Percentiles rank a stretch among this genome's conserved stretches.
These are phyloP conservation scores for Pterocles gutturalis DNA, from an alignment of 2,113 vertebrate species.

Conservation along the genomic window DNA sequence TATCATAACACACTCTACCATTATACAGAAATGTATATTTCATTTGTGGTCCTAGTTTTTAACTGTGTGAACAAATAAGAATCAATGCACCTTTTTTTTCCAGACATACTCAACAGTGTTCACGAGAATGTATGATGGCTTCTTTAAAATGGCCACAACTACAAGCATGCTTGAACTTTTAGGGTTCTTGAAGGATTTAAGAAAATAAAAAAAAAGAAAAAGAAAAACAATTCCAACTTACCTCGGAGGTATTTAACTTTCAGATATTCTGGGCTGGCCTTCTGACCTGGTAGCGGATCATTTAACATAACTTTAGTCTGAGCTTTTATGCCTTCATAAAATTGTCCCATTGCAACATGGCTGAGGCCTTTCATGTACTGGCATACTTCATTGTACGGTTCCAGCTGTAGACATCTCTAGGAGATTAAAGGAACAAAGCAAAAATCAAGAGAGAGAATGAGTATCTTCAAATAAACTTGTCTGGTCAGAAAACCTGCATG, in stretches of 20 bases:
- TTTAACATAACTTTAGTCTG: constrained; percentile 99
- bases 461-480: not conserved
- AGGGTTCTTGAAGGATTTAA: not conserved
- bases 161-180: not conserved
- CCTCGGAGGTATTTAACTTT: constrained; percentile 99
- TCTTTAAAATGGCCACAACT: not conserved
- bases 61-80: not conserved
- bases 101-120: not conserved
- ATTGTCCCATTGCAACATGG: constrained; percentile 97
- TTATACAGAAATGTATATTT: not conserved
- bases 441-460: not conserved
- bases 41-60: not conserved
- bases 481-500: not conserved
- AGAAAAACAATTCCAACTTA: constrained; percentile 38
- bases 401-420: constrained; percentile 93
- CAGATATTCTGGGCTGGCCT: constrained; percentile 95
- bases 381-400: constrained; percentile 96
- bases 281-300: constrained; percentile 94
- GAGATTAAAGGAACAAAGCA: not conserved
- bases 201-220: not conserved
- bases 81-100: not conserved
- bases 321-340: constrained; percentile 98
- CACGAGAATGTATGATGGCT: not conserved
- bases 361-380: constrained; percentile 98
- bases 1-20: not conserved